phyloP scores from a whole-genome alignment of 2,888 invertebrate genomes.

The Folsomia manolachei region DNA sequence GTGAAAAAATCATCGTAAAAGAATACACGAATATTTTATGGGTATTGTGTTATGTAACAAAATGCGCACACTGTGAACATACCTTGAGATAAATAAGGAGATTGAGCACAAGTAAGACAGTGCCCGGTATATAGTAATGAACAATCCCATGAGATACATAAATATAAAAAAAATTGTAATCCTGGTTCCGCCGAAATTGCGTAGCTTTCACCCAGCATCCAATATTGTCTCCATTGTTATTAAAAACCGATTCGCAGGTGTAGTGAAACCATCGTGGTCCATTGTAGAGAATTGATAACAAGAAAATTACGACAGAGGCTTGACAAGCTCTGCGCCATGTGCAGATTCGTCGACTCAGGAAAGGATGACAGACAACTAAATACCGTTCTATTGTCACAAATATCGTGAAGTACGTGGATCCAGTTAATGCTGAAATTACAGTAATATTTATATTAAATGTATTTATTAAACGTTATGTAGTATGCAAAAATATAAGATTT shows the following conservation, averaged over 20 bases:
- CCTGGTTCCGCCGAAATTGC: slow-evolving; percentile 19
- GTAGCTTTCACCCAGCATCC: slow-evolving; percentile 31
- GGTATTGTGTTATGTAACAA: neutral
- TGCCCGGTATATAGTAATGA: slow-evolving; percentile 30
- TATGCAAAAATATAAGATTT: neutral
- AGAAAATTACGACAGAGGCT: slow-evolving; percentile 23
- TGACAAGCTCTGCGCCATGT: slow-evolving; percentile 29
- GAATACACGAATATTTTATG: neutral
- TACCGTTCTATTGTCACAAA: slow-evolving; percentile 44
- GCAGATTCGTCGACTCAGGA: slow-evolving; percentile 24
- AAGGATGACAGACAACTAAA: slow-evolving; percentile 29
- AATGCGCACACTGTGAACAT: slow-evolving; percentile 13
- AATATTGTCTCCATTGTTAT: slow-evolving; percentile 23
- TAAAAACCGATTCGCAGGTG: slow-evolving; percentile 20
- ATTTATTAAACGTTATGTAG: neutral
- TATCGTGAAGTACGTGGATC: slow-evolving; percentile 39
- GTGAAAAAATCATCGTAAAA: slow-evolving; percentile 1
- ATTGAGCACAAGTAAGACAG: slow-evolving; percentile 37
- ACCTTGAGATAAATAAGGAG: slow-evolving; percentile 41
- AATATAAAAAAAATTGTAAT: slow-evolving; percentile 35
- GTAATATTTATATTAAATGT: neutral
- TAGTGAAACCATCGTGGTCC: slow-evolving; percentile 43
- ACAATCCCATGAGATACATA: slow-evolving; percentile 31
- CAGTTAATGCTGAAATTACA: slow-evolving; percentile 34
- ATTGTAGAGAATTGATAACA: slow-evolving; percentile 33